These are phyloP conservation scores for Chaetorhynchus papuensis DNA, from an alignment of 2,113 vertebrate genomes.

Conservation along the genomic window DNA sequence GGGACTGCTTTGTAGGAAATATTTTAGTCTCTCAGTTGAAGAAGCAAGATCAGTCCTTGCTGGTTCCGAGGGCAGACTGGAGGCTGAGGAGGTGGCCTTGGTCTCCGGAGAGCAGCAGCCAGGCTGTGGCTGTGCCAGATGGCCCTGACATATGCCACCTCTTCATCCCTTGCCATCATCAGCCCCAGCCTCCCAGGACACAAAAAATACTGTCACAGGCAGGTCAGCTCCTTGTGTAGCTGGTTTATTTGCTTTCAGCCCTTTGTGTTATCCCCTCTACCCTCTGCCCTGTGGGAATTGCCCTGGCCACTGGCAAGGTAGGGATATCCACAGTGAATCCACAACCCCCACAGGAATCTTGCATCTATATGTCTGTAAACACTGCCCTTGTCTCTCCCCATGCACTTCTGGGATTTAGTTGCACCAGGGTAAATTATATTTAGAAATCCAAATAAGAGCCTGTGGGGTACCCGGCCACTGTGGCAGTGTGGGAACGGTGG, in stretches of 20 bases:
- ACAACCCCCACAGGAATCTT: background rate
- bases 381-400: background rate
- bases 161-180: background rate
- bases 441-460: slow-evolving; percentile 10
- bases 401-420: background rate
- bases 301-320: background rate
- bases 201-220: background rate
- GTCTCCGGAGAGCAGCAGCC: background rate
- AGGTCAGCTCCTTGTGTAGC: background rate
- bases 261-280: background rate
- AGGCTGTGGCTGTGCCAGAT: background rate
- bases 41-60: background rate
- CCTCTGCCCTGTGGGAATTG: background rate
- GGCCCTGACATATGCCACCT: accelerated
- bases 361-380: background rate
- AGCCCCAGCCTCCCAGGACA: background rate
- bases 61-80: background rate
- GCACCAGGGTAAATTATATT: background rate
- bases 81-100: background rate
- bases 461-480: background rate
- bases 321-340: background rate
- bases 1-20: background rate
- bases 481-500: background rate
- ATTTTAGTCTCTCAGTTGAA: background rate
- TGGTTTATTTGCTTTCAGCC: background rate